Conservation (phyloP, 64 coral and sea anemone species). For the Hydrozoanthus tunicans region DNA sequence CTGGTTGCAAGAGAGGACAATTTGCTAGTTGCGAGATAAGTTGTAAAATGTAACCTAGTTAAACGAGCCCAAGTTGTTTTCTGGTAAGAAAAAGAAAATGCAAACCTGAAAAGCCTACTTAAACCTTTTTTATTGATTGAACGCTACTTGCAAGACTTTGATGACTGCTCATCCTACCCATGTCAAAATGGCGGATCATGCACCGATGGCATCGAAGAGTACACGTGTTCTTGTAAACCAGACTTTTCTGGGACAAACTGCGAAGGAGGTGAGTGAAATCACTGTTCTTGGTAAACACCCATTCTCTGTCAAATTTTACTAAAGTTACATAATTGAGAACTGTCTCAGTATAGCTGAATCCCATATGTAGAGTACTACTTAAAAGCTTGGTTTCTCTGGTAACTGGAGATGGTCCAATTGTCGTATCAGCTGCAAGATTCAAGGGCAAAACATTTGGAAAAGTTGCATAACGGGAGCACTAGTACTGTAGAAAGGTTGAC, state of each 20-base stretch:
- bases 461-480: no score
- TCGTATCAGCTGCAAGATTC: no score
- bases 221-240: not conserved
- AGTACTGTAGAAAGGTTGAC: no score
- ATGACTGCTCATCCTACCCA: not conserved
- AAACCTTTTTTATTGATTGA: not conserved
- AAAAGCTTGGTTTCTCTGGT: no score
- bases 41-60: no score
- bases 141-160: not conserved
- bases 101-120: not conserved
- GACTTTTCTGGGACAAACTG: not conserved
- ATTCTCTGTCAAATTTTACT: not conserved
- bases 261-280: not conserved
- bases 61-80: no score
- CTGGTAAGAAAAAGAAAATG: not conserved
- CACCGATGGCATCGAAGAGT: not conserved
- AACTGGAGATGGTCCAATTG: no score
- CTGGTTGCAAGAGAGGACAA: no score
- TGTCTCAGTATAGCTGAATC: not conserved
- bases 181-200: slow-evolving; percentile 1
- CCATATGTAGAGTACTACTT: no score
- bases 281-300: not conserved
- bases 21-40: no score
- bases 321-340: not conserved
- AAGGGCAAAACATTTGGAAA: no score